Evolutionary conservation across 2,888 invertebrate genomes (phyloP).

Genomic region (Dryadula phaetusa): DNA sequence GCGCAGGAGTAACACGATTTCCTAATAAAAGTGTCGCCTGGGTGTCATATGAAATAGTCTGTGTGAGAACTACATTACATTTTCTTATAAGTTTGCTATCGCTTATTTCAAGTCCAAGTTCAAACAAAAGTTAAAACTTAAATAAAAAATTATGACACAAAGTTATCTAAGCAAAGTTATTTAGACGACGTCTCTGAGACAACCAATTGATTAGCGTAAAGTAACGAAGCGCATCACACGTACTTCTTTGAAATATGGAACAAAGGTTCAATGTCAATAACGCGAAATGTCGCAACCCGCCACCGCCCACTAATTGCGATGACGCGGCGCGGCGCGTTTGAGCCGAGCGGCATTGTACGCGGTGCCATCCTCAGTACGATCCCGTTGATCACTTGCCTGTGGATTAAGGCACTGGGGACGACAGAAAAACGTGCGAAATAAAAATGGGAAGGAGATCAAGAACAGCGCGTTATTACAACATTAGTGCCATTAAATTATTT

Average conservation of each 20-base stretch:
- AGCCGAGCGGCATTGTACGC: constrained; percentile 66
- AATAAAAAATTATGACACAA: background rate
- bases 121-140: background rate
- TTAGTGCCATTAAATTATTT: constrained; percentile 17
- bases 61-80: constrained; percentile 43
- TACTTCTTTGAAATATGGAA: constrained; percentile 79
- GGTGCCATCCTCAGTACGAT: constrained; percentile 70
- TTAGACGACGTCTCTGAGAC: constrained; percentile 13
- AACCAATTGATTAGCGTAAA: constrained; percentile 42
- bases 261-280: constrained; percentile 81
- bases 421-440: constrained; percentile 25
- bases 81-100: constrained; percentile 22
- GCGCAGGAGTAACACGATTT: constrained; percentile 65
- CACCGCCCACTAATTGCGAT: constrained; percentile 70
- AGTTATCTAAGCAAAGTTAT: background rate
- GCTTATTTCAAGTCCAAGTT: background rate
- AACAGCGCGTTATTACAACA: constrained; percentile 3
- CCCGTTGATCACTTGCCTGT: constrained; percentile 44
- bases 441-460: constrained; percentile 2
- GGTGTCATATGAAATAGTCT: constrained; percentile 52
- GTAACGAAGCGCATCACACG: constrained; percentile 52
- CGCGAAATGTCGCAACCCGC: constrained; percentile 63
- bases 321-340: constrained; percentile 75
- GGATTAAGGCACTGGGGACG: constrained; percentile 51
- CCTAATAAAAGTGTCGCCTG: constrained; percentile 71